These are phyloP conservation scores for Labia minor DNA, from an alignment of 2,888 invertebrate species.

Conservation along the genomic window DNA sequence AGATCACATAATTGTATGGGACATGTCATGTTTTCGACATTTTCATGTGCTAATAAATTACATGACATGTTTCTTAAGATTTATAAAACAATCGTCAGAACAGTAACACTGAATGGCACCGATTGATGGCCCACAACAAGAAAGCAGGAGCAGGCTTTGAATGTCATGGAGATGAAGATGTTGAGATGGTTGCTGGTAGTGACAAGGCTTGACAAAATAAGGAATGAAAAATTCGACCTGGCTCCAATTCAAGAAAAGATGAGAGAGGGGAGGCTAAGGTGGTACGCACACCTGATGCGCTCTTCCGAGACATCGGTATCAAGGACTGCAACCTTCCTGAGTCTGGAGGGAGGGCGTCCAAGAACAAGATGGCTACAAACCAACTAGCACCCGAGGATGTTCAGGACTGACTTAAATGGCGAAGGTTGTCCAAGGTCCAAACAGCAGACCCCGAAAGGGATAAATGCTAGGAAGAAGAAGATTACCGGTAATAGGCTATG, in stretches of 20 bases:
- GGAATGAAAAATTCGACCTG: neutral
- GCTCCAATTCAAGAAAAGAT: neutral
- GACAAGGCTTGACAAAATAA: neutral
- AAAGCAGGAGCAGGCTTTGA: neutral
- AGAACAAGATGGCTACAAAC: too few species aligned
- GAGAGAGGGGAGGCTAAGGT: neutral
- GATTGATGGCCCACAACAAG: constrained; percentile 14
- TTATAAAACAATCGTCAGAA: neutral
- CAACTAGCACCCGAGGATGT: too few species aligned
- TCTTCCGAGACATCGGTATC: neutral
- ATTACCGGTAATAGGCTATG: too few species aligned
- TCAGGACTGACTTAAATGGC: too few species aligned
- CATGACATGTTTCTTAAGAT: too few species aligned
- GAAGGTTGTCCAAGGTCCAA: too few species aligned
- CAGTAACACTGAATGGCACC: constrained; percentile 2
- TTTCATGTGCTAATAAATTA: too few species aligned
- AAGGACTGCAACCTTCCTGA: neutral
- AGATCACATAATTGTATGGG: too few species aligned
- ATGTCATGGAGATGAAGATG: neutral
- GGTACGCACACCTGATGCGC: neutral
- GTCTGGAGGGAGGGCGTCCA: too few species aligned
- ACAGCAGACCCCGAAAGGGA: too few species aligned
- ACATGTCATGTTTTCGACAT: too few species aligned
- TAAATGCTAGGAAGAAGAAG: too few species aligned
- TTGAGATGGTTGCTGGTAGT: neutral